Evolutionary conservation across 1,140 invertebrate genomes (phyloP).

Genomic region (Caenorhabditis remanei): DNA sequence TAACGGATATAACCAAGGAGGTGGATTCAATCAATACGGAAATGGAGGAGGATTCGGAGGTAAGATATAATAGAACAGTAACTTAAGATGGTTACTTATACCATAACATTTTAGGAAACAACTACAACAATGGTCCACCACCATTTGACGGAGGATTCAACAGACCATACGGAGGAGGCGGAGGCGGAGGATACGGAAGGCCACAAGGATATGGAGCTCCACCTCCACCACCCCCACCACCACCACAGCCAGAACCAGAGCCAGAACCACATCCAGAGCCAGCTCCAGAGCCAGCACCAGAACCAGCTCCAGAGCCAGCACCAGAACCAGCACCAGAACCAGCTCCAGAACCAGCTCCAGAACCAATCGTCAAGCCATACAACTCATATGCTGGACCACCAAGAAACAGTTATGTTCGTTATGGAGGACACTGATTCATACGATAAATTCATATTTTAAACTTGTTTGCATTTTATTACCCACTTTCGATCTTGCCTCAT

Average conservation of each 20-base stretch:
- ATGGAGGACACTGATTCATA: slow-evolving; percentile 16
- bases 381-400: slow-evolving; percentile 40
- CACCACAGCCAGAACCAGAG: slow-evolving; percentile 2
- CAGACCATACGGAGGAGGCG: slow-evolving; percentile 21
- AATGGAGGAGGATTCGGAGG: slow-evolving; percentile 38
- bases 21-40: slow-evolving; percentile 18
- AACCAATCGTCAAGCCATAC: slow-evolving; percentile 46
- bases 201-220: slow-evolving; percentile 20
- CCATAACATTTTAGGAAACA: background rate
- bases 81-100: no score
- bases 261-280: slow-evolving; percentile 51
- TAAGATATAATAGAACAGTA: background rate
- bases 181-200: slow-evolving; percentile 42
- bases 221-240: slow-evolving; percentile 7
- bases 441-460: background rate
- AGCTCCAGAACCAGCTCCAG: slow-evolving; percentile 40
- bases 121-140: slow-evolving; percentile 49
- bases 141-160: slow-evolving; percentile 43
- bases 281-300: slow-evolving; percentile 20
- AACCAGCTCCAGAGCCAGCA: slow-evolving; percentile 20
- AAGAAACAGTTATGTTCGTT: slow-evolving; percentile 37
- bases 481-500: background rate
- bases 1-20: background rate
- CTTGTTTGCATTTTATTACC: background rate
- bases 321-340: slow-evolving; percentile 34